Base-by-base conservation (phyloP, 92 coral and sea anemone genomes). In the Umimayanthus kanabou region DNA sequence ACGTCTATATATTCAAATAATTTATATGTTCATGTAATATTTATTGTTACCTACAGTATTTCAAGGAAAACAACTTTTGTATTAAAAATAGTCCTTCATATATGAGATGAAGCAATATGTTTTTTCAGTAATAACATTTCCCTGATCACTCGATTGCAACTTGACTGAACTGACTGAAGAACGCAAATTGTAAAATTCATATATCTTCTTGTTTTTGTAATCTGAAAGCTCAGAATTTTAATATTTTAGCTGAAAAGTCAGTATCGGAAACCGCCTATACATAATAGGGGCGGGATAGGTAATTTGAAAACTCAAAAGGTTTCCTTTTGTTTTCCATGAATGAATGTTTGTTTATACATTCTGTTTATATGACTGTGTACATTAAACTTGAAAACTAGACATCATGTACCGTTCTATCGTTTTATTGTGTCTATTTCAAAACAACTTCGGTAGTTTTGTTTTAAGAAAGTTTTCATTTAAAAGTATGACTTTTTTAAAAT, bases 261-360 rank as follows among this genome's bases (percentile, higher is more conserved):
- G 22, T 20, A 61, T 2, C 15, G 4, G 3, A 75, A 75, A 75
- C 45, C n/a, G 26, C n/a, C 23, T 50, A 39, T 18, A 73, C 5
- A 6, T 26, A 30, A 39, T 26, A 22, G 79, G 37, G 37, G 28
- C 79, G 45, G 47, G 49, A 20, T 43, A 6, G 10, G 25, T 28
- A 73, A 53, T 30, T 73, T 73, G 77, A 33, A 37, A 73, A 73
- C 77, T 75, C 23, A 18, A 75, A 39, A 29, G 73, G 37, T 71
- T 71, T 75, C 5, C 42, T 37, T 29, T 75, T 16, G 42, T 75
- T 39, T 39, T 4, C 29, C 50, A 39, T 20, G 79, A 39, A 75
- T 39, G 40, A 75, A 37, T 75, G 79, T 75, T 75, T 75, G 79
- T 39, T 75, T 75, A 39, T 10, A 75, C 53, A 75, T 71, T 71